Conservation (phyloP, 2,797 vertebrate species). For the Myotis findleyi region DNA sequence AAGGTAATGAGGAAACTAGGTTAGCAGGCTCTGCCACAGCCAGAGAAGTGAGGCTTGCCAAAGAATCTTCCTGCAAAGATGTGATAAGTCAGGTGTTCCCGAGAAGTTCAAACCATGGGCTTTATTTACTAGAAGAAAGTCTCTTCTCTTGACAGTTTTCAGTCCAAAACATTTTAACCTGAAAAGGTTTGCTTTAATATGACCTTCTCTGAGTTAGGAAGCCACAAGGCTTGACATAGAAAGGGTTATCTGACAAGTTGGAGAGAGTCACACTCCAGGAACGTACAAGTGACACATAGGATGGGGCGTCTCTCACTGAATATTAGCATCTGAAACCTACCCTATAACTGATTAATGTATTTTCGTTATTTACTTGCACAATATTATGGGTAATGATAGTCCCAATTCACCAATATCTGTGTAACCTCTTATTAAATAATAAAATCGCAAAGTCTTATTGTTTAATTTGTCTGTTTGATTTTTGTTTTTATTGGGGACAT, state of each 20-base stretch:
- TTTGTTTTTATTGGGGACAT: not conserved
- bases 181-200: not conserved
- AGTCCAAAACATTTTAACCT: slow-evolving; percentile 32
- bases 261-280: not conserved
- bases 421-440: not conserved
- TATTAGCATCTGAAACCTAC: not conserved
- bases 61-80: slow-evolving; percentile 50
- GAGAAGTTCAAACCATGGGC: slow-evolving; percentile 42
- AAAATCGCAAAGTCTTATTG: not conserved
- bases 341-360: not conserved
- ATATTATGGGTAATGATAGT: not conserved
- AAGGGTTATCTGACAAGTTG: not conserved
- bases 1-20: slow-evolving; percentile 90
- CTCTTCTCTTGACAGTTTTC: slow-evolving; percentile 60
- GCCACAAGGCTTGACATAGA: not conserved
- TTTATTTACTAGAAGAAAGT: slow-evolving; percentile 67
- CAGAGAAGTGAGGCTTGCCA: slow-evolving; percentile 36
- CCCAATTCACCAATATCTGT: not conserved
- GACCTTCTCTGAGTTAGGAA: slow-evolving; percentile 6
- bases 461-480: slow-evolving; percentile 20
- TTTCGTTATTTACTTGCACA: slow-evolving; percentile 13
- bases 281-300: not conserved
- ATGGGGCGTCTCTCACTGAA: not conserved
- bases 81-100: slow-evolving; percentile 66
- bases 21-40: slow-evolving; percentile 35